Evolutionary conservation across 2,113 vertebrate species (phyloP), one percentile per base, ranked within the genome.

Genomic region (Spermophilus dauricus): DNA sequence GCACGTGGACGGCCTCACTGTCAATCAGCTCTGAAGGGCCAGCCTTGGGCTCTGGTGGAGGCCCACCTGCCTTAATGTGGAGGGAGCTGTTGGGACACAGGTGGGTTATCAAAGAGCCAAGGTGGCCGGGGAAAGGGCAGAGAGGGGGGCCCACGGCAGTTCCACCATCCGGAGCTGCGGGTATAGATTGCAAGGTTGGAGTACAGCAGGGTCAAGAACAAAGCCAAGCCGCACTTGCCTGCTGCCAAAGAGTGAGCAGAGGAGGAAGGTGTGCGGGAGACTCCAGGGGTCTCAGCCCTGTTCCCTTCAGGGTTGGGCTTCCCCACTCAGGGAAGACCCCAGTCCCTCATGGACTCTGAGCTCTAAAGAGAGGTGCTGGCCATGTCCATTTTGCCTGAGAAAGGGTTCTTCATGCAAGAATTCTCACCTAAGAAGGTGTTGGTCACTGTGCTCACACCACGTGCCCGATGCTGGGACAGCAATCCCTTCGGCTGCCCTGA

Each of bases 101-200:
- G 7, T 7, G 51, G n/a, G 22, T 67, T 42, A 42, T 22, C n/a
- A 34, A 51, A 67, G 8, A 8, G 28, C 20, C 6, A 9, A 4
- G 10, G 32, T 0, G 7, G 26, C 13, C 37, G 75, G 32, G 28
- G 28, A 69, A 37, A 24, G 20, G 5, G 17, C 32, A 13, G 56
- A 4, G 0, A 37, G 2, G 1, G 9, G 16, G 45, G 3, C 22
- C 58, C 6, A 2, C 8, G 1, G 1, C 7, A 9, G 18, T 37
- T 16, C 10, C n/a, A 24, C 16, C 8, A 5, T 5, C 6, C 5
- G 5, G 1, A 26, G 72, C 10, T 34, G 26, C 18, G 37, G 14
- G 4, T 37, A 22, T 39, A 4, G 1, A 4, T 9, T 8, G 0
- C 22, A 78, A 3, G 4, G 10, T 0, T 17, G 61, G 8, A 3